Percentiles rank a stretch among this genome's conserved stretches.
These are phyloP conservation scores for Drosophila nigritarsus DNA, from an alignment of 2,888 invertebrate species.

Conservation along the genomic window DNA sequence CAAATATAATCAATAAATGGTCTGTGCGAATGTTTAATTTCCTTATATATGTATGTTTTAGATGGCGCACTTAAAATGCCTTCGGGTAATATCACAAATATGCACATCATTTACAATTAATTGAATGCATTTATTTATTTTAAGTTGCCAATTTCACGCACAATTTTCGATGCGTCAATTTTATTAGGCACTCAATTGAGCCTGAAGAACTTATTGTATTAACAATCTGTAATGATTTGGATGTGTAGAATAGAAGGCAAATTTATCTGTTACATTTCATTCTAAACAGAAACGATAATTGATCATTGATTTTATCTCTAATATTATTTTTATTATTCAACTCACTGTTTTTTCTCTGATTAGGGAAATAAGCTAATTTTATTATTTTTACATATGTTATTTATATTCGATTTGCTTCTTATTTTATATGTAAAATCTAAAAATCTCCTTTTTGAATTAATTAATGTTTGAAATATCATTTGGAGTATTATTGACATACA, in stretches of 20 bases:
- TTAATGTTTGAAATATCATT: background rate
- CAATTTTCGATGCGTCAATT: slow-evolving; percentile 26
- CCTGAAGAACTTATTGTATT: slow-evolving; percentile 4
- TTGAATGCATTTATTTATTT: slow-evolving; percentile 55
- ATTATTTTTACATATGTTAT: background rate
- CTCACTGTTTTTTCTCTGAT: background rate
- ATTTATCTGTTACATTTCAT: background rate
- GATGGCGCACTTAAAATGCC: too few species aligned
- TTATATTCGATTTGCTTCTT: background rate
- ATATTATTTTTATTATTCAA: background rate
- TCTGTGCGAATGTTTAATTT: background rate
- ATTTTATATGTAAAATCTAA: background rate
- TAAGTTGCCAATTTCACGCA: slow-evolving; percentile 49
- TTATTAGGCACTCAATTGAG: slow-evolving; percentile 20
- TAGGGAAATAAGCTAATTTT: background rate
- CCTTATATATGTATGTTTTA: background rate
- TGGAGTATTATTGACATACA: background rate
- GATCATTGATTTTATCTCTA: background rate
- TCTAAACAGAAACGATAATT: background rate
- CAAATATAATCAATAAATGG: background rate
- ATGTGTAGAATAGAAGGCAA: background rate
- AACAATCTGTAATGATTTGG: slow-evolving; percentile 21
- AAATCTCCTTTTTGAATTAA: background rate
- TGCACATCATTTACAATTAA: slow-evolving; percentile 56
- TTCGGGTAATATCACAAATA: slow-evolving; percentile 6